Base-by-base conservation (phyloP, 2,797 vertebrate species). In the Enteromius anoplus region DNA sequence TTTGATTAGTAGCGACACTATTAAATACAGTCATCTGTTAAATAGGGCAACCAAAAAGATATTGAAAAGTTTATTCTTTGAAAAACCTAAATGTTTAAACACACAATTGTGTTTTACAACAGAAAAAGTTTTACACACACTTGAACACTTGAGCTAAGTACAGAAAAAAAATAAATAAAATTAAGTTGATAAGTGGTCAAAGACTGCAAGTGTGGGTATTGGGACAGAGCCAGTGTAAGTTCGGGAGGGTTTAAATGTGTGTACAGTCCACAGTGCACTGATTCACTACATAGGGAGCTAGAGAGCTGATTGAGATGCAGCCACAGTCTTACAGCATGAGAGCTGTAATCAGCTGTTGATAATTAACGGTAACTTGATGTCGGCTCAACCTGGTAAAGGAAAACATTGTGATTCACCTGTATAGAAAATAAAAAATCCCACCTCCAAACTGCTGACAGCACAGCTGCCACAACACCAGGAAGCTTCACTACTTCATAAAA, bases 401-500 rank as follows among this genome's bases (percentile, higher is more conserved):
- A 70, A 51, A 40, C 51, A 32, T 72, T 71, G 64, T 40, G 65
- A 71, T 65, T 83, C 85, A 89, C 81, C 88, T 87, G 86, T 84
- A 60, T 70, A 76, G 64, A 69, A 70, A 81, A 72, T 10, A 85
- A 82, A 83, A 58, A 66, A 42, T 32, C 9, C 53, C 21, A 58
- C 53, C 51, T 32, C 66, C 78, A 79, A 80, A 84, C 58, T 37
- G 62, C 78, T 76, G 85, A 87, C 78, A 77, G 73, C 86, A 85
- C 86, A 89, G 87, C 88, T 90, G 87, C 81, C 76, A 69, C 79
- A 78, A 81, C 82, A 85, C 86, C 85, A 75, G 83, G 82, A 87
- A 82, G 79, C 75, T 80, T 64, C 12, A 19, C 64, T 69, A 78
- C 78, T 60, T 86, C 84, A 78, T 90, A 88, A 91, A 91, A 88